Base-by-base conservation (phyloP, 2,888 invertebrate species). In the Cheilosia urbana region DNA sequence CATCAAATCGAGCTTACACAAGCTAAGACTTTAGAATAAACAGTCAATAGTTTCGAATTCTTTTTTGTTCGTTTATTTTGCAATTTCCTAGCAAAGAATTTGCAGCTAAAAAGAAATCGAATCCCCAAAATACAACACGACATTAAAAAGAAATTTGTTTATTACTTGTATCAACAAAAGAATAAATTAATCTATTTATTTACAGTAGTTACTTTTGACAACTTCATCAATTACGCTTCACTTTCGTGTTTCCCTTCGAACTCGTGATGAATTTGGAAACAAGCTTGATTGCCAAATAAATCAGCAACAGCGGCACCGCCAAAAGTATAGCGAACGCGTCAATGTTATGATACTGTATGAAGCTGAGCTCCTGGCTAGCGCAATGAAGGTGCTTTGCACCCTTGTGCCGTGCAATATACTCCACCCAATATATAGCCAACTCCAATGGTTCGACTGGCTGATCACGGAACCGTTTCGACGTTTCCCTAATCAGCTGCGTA, bases 361-460 rank as follows among this genome's bases (percentile, higher is more conserved):
- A 89, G 57, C 62, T 89, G 51, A 92, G 72, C 17, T 92, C 90
- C 66, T 90, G 89, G 0, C 89, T 91, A 5, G 90, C 89, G 19
- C 90, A 90, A 11, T 90, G 88, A 75, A 92, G 55, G 68, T 91
- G 91, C 0, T 88, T 73, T 0, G 91, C 91, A 3, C 92, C 91
- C 27, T 90, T 90, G 82, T 92, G 91, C 0, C 90, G 82, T 0
- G 89, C 76, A 0, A 92, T 87, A 85, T 91, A 91, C 79, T 92
- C 92, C 0, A 91, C 89, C 92, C 92, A 92, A 88, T 91, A 92
- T 11, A 91, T 87, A 0, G 91, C 92, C 0, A 88, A 89, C 7
- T 92, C 90, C 65, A 91, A 27, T 0, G 91, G 89, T 6, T 87
- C 68, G 55, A 90, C 81, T 0, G 91, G 91, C 40, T 91, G 91